Base-by-base conservation (phyloP, 2,113 vertebrate genomes). In the Plestiodon gilberti region DNA sequence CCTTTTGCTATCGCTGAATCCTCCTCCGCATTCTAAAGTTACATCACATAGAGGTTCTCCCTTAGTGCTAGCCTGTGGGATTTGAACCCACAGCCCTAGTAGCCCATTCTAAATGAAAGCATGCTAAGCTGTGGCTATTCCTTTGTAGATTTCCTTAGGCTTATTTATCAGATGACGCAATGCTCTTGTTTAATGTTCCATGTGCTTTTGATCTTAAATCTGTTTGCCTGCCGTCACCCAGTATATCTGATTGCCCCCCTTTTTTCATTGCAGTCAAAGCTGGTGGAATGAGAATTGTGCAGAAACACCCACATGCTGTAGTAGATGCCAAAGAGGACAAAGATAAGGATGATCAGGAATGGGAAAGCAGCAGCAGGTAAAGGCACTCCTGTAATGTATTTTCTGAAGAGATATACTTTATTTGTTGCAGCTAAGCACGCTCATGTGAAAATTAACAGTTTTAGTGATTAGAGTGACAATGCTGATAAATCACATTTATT, bases 271-370 rank as follows among this genome's bases (percentile, higher is more conserved):
- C 92, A 99, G 99, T 99, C 69, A 99, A 99, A 94, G 98, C 98
- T 73, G 99, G 98, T 23, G 98, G 98, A 1, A 99, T 99, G 98
- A 97, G 99, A 86, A 99, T 99, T 91, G 99, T 99, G 89, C 98
- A 99, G 96, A 99, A 99, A 92, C 98, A 99, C 90, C 96, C 94
- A 0, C 98, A 98, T 90, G 81, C 94, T 57, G 95, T 90, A 85
- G 95, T 90, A 85, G 98, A 98, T 57, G 55, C 92, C 71, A 98
- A 97, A 84, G 97, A 97, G 11, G 97, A 97, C 14, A 98, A 93
- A 89, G 98, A 98, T 80, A 97, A 98, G 69, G 98, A 99, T 3
- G 97, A 97, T 6, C 96, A 99, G 89, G 98, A 98, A 74, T 99
- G 98, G 94, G 97, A 98, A 94, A 98, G 96, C 88, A 97, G 93